Evolutionary conservation across 1,140 invertebrate genomes (phyloP), one percentile per base, ranked within the genome.

Genomic region (Portunus trituberculatus): DNA sequence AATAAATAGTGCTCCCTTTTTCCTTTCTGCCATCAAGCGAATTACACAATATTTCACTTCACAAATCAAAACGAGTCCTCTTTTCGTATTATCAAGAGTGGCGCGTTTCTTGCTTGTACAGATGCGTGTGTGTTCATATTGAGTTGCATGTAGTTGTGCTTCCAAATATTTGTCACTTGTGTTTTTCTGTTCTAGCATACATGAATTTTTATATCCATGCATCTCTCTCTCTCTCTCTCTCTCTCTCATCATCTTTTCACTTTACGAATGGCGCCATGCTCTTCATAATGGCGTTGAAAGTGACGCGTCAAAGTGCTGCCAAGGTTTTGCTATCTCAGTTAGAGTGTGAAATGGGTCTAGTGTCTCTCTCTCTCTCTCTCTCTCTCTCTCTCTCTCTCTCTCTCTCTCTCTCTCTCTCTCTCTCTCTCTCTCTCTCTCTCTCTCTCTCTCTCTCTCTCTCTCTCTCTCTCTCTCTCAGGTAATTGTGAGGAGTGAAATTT

Each of bases 171-270:
- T 39, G 39, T 39, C 39, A 39, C 39, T 6, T 25, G 39, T 89
- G 31, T 89, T 16, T 89, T 0, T 89, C 32, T 20, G 16, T 20
- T 8, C 28, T 0, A 29, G 14, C 0, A 4, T 46, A 46, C 46
- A 45, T 89, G 4, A 39, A 89, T 46, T 29, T 89, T 16, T 46
- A 89, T 89, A 14, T 4, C 0, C 14, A 45, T 89, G 8, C 10
- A 89, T 86, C 28, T 86, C 84, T 86, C 84, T 39, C 32, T 86
- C 84, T 39, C 84, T 86, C 32, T 86, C 84, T 86, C 84, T 59
- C 52, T 59, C 52, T 59, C 2, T 59, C 39, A 39, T 39, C 39
- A 1, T 39, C 39, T 39, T 39, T 2, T 2, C 39, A 39, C 6
- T 1, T 39, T 39, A 39, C 39, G 39, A 39, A 39, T 39, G 6